Base-by-base conservation (phyloP, 92 coral and sea anemone species). In the Isaurus tuberculatus region DNA sequence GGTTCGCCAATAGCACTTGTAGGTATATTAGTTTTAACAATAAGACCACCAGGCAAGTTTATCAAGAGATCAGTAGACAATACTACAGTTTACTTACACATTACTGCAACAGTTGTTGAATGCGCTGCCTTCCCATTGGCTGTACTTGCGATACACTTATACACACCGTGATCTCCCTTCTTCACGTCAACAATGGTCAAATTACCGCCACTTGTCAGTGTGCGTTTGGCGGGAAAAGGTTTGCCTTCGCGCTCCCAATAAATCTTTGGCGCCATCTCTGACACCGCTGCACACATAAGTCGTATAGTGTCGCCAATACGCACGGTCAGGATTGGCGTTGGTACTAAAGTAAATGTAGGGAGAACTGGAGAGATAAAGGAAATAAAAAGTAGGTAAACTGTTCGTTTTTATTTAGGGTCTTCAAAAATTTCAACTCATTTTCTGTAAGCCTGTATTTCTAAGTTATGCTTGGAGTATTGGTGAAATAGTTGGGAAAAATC, bases 201-300 rank as follows among this genome's bases (percentile, higher is more conserved):
- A 68, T 86, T 86, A 19, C 99, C 99, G 19, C 90, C 91, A 34
- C 87, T 67, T 8, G 78, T 81, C 33, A 71, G 81, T 55, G 99
- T 71, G 15, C 99, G 96, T 66, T 88, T 92, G n/a, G 80, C 75
- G 30, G 98, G 98, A 73, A 96, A 85, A 32, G 97, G 84, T 34
- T 75, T 48, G 19, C 90, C 94, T 19, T 86, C 91, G 28, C 95
- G 98, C 78, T 84, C 89, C 99, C 99, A 96, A 10, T 84, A 70
- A 28, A 80, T 87, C 11, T 70, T 72, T 28, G 80, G 77, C 44
- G 89, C 72, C 43, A 78, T 65, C 65, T 91, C 92, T 14, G 98
- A 91, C 1, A 90, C 85, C 5, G 98, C 99, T 33, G 88, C 72
- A 70, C 99, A 96, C 65, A 30, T 84, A 72, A 96, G 86, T 33